These are phyloP conservation scores for Pachyuromys duprasi DNA, from an alignment of 2,797 vertebrate genomes.

Conservation along the genomic window DNA sequence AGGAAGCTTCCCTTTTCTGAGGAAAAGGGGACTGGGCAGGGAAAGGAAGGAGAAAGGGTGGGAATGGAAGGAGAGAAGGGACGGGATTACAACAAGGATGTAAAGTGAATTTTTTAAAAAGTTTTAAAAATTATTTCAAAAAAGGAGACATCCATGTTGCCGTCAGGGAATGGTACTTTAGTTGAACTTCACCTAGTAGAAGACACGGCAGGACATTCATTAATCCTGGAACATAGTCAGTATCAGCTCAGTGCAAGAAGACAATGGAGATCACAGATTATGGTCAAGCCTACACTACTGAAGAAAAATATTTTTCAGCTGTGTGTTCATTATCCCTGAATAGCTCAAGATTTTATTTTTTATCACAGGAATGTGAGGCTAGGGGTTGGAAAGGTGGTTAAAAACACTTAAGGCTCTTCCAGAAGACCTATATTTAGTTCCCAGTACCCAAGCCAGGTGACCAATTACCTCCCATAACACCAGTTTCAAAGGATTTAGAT, in stretches of 20 bases:
- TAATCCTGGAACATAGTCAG: slow-evolving; percentile 56
- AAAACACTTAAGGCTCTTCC: not conserved
- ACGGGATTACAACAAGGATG: too few relatives aligned
- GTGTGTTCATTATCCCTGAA: slow-evolving; percentile 44
- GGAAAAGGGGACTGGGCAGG: too few relatives aligned
- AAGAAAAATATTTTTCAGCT: slow-evolving; percentile 60
- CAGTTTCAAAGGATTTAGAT: not conserved
- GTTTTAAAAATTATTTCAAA: too few relatives aligned
- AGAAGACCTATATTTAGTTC: not conserved
- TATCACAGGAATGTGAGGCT: not conserved
- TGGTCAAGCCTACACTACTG: not conserved
- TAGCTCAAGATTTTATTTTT: slow-evolving; percentile 23
- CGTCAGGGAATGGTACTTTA: slow-evolving; percentile 47
- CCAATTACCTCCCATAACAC: too few relatives aligned
- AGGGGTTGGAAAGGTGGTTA: not conserved
- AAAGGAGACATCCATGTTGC: not conserved
- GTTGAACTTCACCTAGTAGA: slow-evolving; percentile 60
- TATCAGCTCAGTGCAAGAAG: slow-evolving; percentile 71
- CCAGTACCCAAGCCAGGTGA: not conserved
- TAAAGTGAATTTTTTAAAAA: too few relatives aligned
- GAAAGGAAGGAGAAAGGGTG: too few relatives aligned
- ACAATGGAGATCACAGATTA: slow-evolving; percentile 70
- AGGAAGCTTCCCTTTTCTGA: too few relatives aligned
- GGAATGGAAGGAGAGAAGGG: too few relatives aligned
- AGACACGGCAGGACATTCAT: slow-evolving; percentile 30